Base-by-base conservation (phyloP, 2,113 vertebrate genomes). In the Lontra canadensis region DNA sequence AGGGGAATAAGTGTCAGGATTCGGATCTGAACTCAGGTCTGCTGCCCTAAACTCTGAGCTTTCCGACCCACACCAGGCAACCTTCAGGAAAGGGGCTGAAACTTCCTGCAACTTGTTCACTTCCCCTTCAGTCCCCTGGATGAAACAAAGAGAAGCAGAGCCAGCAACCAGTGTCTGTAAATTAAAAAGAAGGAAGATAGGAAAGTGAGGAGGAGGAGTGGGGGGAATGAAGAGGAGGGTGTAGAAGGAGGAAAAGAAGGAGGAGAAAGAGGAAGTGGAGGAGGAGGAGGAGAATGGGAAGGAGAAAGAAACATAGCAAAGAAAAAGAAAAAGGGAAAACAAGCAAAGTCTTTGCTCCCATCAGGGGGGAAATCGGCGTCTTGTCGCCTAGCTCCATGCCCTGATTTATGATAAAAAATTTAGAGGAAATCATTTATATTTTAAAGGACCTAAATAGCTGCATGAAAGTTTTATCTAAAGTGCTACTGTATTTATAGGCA, bases 401-500 rank as follows among this genome's bases (percentile, higher is more conserved):
- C 98, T 99, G 99, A 99, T 99, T 99, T 99, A 99, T 98, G 98
- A 99, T 99, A 99, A 99, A 99, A 99, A 98, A 99, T 99, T 99
- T 99, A 99, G 98, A 99, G 98, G 98, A 99, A 99, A 99, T 99
- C 99, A 99, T 99, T 99, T 99, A 99, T 99, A 99, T 99, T 99
- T 99, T 99, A 99, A 97, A 97, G 98, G 98, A 98, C 98, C 99
- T 99, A 99, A 99, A 99, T 97, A 99, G 99, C 99, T 93, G 98
- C 99, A 99, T 99, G 98, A 99, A 99, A 99, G 98, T 99, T 99
- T 99, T 98, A 99, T 99, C 98, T 97, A 81, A 99, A 99, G 99
- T 96, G 98, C 98, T 98, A 98, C 99, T 96, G 98, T 98, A 98
- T 99, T 99, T 99, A 98, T 98, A 98, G 99, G 97, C 98, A 86